These are phyloP conservation scores for Molorchus minor DNA, from an alignment of 2,888 invertebrate species.

Conservation along the genomic window DNA sequence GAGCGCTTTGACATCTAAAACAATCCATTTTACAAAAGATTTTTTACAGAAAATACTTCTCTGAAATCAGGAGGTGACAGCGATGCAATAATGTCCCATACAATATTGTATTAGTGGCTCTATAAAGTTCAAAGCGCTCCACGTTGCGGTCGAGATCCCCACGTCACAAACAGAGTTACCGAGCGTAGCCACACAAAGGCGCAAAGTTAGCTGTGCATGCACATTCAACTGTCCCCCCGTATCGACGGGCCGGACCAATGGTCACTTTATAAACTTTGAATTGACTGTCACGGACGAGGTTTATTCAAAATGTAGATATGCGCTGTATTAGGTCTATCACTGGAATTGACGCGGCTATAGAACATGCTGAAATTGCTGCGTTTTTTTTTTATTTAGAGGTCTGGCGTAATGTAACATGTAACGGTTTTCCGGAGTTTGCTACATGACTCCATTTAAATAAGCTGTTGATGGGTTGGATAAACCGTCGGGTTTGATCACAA, in stretches of 20 bases:
- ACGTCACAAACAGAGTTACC: conserved; percentile 55
- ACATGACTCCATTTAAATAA: no score
- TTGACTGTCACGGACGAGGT: conserved; percentile 56
- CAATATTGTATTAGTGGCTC: conserved; percentile 34
- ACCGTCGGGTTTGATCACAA: no score
- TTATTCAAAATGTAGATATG: conserved; percentile 51
- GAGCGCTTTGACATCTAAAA: conserved; percentile 7
- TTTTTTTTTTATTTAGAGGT: conserved; percentile 9
- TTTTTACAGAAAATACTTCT: conserved; percentile 22
- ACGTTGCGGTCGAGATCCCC: conserved; percentile 55
- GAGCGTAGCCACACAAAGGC: conserved; percentile 56
- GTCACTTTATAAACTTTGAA: conserved; percentile 61
- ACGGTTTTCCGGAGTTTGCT: no score
- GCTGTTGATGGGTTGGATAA: no score
- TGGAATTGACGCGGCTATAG: conserved; percentile 43
- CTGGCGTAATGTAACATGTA: conserved; percentile 4
- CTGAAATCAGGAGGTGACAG: conserved; percentile 26
- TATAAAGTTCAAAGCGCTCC: conserved; percentile 52
- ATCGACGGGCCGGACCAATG: conserved; percentile 56
- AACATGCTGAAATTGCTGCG: neutral
- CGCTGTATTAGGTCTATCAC: conserved; percentile 51
- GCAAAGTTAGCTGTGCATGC: conserved; percentile 56
- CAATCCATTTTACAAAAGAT: conserved; percentile 3
- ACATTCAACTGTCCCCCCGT: conserved; percentile 57
- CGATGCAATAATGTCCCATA: conserved; percentile 31